Percentiles rank a stretch among this genome's conserved stretches.
phyloP scores from a whole-genome alignment of 2,888 invertebrate species.

The Ptycholaimellus sp. region DNA sequence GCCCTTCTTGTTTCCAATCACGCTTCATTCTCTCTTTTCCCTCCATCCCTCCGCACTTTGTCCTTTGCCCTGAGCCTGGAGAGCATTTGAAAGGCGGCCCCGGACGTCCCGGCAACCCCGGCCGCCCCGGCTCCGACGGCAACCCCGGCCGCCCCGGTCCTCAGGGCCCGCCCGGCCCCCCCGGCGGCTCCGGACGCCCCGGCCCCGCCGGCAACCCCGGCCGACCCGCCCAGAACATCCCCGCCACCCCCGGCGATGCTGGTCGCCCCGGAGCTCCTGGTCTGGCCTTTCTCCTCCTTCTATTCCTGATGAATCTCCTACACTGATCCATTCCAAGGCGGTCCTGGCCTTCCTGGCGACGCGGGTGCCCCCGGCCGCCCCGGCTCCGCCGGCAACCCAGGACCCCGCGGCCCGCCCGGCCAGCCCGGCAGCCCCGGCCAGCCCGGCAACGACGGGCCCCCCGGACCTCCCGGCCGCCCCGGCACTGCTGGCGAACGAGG shows the following conservation, averaged over 20 bases:
- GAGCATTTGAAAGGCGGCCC: no score
- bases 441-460: not conserved
- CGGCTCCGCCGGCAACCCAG: conserved; percentile 2
- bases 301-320: no score
- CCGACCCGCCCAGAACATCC: conserved; percentile 2
- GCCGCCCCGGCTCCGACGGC: conserved; percentile 1
- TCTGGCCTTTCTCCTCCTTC: no score
- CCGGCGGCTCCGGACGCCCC: conserved; percentile 1
- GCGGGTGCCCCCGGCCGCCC: not conserved
- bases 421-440: not conserved
- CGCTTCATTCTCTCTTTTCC: no score
- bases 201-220: conserved; percentile 4
- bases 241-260: conserved; percentile 4
- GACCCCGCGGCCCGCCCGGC: conserved; percentile 1
- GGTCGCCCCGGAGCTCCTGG: conserved; percentile 4
- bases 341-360: no score
- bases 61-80: no score
- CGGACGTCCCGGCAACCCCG: conserved; percentile 1
- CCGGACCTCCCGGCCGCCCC: conserved; percentile 2
- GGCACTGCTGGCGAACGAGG: no score
- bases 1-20: no score
- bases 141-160: conserved; percentile 1
- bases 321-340: no score
- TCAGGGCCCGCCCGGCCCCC: not conserved
- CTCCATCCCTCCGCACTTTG: no score